These are phyloP conservation scores for Bergia puertoricense DNA, from an alignment of 92 coral and sea anemone species.

Conservation along the genomic window DNA sequence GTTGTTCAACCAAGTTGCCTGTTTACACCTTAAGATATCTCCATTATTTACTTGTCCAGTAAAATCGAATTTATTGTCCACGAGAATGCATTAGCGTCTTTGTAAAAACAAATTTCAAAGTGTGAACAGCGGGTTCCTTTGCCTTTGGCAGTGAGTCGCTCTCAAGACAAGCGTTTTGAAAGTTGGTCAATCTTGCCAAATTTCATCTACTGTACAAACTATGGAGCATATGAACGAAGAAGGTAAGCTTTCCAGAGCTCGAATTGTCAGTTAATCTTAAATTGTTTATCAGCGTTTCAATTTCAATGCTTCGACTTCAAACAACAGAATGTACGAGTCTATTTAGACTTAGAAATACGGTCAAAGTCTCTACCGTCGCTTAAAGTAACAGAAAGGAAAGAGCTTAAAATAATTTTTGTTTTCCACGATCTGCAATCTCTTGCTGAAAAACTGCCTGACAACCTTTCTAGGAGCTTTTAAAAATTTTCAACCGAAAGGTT, in stretches of 20 bases:
- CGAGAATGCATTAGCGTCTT: slow-evolving; percentile 11
- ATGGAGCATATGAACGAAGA: background rate
- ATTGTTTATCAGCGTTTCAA: background rate
- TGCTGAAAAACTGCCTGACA: too few relatives aligned
- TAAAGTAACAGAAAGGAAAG: background rate
- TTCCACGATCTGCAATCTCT: background rate
- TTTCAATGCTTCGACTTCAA: too few relatives aligned
- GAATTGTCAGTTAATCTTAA: background rate
- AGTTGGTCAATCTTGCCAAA: background rate
- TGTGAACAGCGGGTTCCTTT: slow-evolving; percentile 4
- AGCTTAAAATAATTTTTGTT: background rate
- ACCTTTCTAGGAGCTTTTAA: background rate
- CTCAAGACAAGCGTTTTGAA: background rate
- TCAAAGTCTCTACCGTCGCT: background rate
- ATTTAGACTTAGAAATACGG: too few relatives aligned
- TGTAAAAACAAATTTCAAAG: background rate
- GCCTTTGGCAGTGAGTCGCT: background rate
- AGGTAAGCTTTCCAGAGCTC: background rate
- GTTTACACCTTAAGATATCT: background rate
- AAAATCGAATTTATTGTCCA: background rate
- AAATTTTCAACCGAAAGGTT: background rate
- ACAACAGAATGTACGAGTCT: background rate
- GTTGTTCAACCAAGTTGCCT: background rate
- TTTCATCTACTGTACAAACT: background rate
- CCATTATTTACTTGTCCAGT: background rate